Base-by-base conservation (phyloP, 2,888 invertebrate species). In the Cylindroiulus punctatus region DNA sequence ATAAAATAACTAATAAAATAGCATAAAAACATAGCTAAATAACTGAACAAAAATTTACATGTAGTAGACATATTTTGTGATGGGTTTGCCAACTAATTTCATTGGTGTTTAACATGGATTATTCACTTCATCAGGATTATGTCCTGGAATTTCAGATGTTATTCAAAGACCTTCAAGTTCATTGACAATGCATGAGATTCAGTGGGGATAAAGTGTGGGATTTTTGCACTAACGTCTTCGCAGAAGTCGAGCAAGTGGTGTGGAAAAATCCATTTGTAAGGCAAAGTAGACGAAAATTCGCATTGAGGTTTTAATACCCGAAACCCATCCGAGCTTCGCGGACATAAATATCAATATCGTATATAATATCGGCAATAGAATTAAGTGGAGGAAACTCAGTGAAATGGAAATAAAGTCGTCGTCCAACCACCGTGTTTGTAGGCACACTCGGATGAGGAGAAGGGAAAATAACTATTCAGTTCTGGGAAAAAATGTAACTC, bases 301-400 rank as follows among this genome's bases (percentile, higher is more conserved):
- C 14, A 30, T 76, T 76, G 30, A 76, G 30, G 76, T 76, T 76
- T 76, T 76, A 76, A 76, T 76, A 30, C 76, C 76, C 76, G 30
- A 76, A 76, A 76, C 26, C 30, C 26, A 76, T 76, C 76, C 76
- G 30, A 76, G 76, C 76, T 76, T 76, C 76, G 14, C 76, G 76
- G 76, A 76, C 30, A 76, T 76, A 76, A 76, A 76, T 76, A 76
- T 76, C 76, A 30, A 76, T 76, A 76, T 30, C 12, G 40, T 40
- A 83, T 83, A 83, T 83, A 83, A 42, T 83, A 83, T 83, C 44
- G 83, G 83, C 83, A 83, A 83, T 83, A 83, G 83, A 40, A 83
- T 83, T 83, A 83, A 83, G 44, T 83, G 83, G 44, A 83, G 76
- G 12, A 83, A 83, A 83, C 12, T 40, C 83, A 83, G 44, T 44